Percentiles rank a stretch among this genome's conserved stretches.
Evolutionary conservation across 1,140 invertebrate genomes (phyloP).

Genomic region (Seison nebaliae): DNA sequence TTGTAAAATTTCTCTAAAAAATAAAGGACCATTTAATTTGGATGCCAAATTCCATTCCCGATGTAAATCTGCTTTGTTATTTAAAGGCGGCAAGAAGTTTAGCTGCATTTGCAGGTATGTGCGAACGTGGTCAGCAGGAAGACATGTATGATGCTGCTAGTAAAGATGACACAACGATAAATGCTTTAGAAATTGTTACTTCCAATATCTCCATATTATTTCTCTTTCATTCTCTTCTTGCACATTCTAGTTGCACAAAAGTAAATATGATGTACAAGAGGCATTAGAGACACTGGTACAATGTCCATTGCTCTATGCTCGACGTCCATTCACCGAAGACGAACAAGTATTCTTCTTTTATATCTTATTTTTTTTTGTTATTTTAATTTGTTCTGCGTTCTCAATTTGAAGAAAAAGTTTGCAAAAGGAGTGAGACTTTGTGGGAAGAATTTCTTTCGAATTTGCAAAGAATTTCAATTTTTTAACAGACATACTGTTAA

Average conservation of each 20-base stretch:
- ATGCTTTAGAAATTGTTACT: constrained; percentile 59
- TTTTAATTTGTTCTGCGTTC: constrained; percentile 7
- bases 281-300: constrained; percentile 79
- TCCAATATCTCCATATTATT: constrained; percentile 2
- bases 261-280: constrained; percentile 71
- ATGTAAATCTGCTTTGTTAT: constrained; percentile 84
- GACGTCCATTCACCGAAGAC: constrained; percentile 89
- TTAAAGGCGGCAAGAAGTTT: constrained; percentile 55
- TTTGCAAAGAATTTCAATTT: constrained; percentile 71
- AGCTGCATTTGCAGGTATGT: constrained; percentile 72
- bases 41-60: constrained; percentile 52
- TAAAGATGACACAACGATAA: constrained; percentile 83
- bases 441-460: constrained; percentile 96
- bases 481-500: constrained; percentile 4
- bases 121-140: constrained; percentile 48
- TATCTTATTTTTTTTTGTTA: not conserved
- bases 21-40: too few species aligned
- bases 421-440: constrained; percentile 84
- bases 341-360: constrained; percentile 42
- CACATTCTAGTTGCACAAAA: constrained; percentile 48
- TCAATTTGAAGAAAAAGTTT: constrained; percentile 53
- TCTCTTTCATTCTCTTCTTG: constrained; percentile 2
- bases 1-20: too few species aligned
- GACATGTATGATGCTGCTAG: constrained; percentile 56
- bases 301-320: constrained; percentile 74